Percentiles rank a stretch among this genome's conserved stretches.
phyloP scores from a whole-genome alignment of 2,113 vertebrate genomes.

The Nestor notabilis region DNA sequence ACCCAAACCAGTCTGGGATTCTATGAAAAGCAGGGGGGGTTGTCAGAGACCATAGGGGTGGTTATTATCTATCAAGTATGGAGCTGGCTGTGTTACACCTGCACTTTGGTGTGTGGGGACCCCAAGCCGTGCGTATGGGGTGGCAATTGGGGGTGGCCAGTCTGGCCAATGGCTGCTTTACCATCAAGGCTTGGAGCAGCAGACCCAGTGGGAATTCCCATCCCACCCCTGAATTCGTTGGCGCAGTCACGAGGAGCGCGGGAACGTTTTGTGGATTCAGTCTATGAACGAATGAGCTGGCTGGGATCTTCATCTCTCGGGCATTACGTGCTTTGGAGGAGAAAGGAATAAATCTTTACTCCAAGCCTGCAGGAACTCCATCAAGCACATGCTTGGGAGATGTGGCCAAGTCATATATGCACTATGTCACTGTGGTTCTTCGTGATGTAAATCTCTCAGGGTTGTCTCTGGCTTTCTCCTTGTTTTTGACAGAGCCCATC shows the following conservation, averaged over 20 bases:
- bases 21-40: background rate
- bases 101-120: background rate
- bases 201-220: background rate
- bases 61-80: background rate
- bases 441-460: background rate
- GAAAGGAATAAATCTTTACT: background rate
- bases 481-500: background rate
- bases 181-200: accelerated
- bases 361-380: slow-evolving; percentile 5
- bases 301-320: background rate
- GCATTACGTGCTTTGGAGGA: background rate
- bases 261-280: background rate
- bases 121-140: accelerated
- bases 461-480: slow-evolving; percentile 14
- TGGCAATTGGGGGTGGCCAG: accelerated
- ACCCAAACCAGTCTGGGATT: background rate
- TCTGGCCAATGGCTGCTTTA: accelerated
- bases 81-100: background rate
- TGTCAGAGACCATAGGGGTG: background rate
- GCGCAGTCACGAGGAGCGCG: background rate
- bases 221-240: accelerated
- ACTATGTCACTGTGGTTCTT: background rate
- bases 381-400: background rate
- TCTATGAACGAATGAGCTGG: background rate
- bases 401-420: background rate